Conservation (phyloP, 1,140 invertebrate genomes). For the Diuraphis noxia region DNA sequence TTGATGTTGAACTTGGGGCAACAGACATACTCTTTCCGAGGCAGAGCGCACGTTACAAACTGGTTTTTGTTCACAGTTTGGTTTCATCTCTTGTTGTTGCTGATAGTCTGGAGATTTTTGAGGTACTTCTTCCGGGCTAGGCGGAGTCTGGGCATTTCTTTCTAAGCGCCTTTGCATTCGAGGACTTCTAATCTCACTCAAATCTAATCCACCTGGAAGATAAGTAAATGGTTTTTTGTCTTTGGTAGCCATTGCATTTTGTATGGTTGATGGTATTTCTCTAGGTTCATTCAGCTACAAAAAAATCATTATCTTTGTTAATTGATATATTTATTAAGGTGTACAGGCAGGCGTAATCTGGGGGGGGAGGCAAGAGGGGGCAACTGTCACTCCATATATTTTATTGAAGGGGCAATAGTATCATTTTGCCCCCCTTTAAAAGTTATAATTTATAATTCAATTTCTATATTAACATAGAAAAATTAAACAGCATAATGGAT, state of each 20-base stretch:
- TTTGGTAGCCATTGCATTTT: constrained; percentile 92
- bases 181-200: constrained; percentile 86
- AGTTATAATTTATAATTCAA: no score
- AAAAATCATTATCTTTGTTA: neutral
- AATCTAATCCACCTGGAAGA: constrained; percentile 84
- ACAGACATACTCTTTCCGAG: constrained; percentile 14
- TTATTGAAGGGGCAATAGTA: no score
- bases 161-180: constrained; percentile 82
- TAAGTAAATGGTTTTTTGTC: constrained; percentile 96
- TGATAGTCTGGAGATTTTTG: constrained; percentile 58
- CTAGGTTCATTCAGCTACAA: constrained; percentile 57
- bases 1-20: constrained; percentile 42
- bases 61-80: constrained; percentile 32
- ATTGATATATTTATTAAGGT: neutral
- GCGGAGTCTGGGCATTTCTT: constrained; percentile 68
- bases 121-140: constrained; percentile 59
- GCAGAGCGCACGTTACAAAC: constrained; percentile 17
- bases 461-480: no score
- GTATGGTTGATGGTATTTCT: constrained; percentile 84
- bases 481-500: no score
- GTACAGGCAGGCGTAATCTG: no score
- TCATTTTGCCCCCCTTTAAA: no score
- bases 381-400: no score
- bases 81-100: constrained; percentile 55
- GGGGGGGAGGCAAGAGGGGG: no score